These are phyloP conservation scores for Echeneis naucrates DNA, from an alignment of 2,797 vertebrate genomes.

Conservation along the genomic window DNA sequence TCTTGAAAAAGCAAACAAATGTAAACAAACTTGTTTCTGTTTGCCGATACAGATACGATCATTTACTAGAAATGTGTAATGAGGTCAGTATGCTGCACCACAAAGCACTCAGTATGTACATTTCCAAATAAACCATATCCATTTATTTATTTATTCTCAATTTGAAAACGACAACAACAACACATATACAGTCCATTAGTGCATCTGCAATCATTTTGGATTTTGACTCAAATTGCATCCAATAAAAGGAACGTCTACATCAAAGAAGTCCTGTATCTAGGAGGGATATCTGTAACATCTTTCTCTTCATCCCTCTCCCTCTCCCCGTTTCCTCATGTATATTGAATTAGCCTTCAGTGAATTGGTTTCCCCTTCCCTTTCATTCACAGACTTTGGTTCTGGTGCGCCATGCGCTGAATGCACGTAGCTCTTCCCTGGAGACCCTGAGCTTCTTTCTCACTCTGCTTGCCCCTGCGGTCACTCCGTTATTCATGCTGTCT, in stretches of 20 bases:
- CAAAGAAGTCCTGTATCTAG: background rate
- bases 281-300: conserved; percentile 21
- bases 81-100: background rate
- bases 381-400: conserved; percentile 90
- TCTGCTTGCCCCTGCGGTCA: conserved; percentile 89
- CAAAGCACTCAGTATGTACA: background rate
- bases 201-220: background rate
- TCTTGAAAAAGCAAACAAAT: background rate
- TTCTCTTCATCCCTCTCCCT: conserved; percentile 35
- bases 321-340: conserved; percentile 38
- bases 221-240: background rate
- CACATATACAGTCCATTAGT: background rate
- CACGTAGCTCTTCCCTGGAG: conserved; percentile 88
- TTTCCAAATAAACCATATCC: background rate
- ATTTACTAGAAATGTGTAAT: background rate
- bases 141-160: background rate
- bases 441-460: conserved; percentile 93
- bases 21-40: background rate
- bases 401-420: conserved; percentile 85
- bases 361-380: conserved; percentile 50
- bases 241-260: conserved; percentile 5
- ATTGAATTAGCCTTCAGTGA: conserved; percentile 47
- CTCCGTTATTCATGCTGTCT: conserved; percentile 94
- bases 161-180: no score
- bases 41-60: background rate